These are phyloP conservation scores for Euglossa dilemma DNA, from an alignment of 1,140 invertebrate genomes.

Conservation along the genomic window DNA sequence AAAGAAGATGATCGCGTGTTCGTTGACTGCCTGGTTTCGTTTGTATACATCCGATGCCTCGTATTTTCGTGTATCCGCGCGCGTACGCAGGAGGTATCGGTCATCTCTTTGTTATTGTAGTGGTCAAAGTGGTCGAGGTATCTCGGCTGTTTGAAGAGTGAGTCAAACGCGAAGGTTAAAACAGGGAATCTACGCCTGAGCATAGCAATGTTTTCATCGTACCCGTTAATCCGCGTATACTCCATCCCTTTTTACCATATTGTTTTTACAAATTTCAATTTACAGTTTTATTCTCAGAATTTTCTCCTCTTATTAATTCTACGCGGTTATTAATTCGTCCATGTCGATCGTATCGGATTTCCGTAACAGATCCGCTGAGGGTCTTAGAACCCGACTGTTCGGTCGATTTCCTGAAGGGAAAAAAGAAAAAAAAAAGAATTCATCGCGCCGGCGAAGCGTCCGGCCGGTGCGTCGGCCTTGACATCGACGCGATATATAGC, in stretches of 20 bases:
- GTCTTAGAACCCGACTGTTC: background rate
- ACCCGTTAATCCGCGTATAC: background rate
- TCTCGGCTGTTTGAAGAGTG: constrained; percentile 8
- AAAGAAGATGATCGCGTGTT: constrained; percentile 1
- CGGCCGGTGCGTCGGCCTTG: constrained; percentile 47
- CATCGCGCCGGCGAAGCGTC: background rate
- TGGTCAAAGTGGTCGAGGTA: background rate
- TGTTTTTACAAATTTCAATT: no score
- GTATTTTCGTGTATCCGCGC: background rate
- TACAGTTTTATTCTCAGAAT: background rate
- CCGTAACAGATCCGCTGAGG: background rate
- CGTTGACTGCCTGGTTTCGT: constrained; percentile 1
- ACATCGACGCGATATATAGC: constrained; percentile 53
- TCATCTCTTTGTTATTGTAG: background rate
- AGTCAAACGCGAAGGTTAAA: constrained; percentile 7
- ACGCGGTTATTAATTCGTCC: background rate
- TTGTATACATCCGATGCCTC: background rate
- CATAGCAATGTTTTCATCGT: background rate
- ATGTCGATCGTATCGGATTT: background rate
- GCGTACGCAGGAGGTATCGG: no score
- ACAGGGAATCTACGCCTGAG: background rate
- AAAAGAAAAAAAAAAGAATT: no score
- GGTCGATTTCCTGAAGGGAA: constrained; percentile 20
- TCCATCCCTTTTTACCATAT: no score
- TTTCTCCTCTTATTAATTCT: background rate